Conservation (phyloP, 2,113 vertebrate genomes). For the Notiomystis cincta region DNA sequence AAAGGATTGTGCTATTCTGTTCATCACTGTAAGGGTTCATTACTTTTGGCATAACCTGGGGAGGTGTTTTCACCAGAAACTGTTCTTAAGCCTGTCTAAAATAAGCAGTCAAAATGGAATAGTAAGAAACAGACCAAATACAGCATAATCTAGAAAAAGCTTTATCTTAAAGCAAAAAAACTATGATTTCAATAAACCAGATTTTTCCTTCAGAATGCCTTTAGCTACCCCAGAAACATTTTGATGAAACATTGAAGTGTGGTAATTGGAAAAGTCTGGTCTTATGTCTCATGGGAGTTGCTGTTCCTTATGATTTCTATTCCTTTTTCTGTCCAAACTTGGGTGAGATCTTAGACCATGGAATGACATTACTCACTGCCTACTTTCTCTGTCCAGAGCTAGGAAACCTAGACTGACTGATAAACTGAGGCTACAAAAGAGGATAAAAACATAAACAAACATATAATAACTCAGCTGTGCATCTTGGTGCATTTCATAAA, state of each 20-base stretch:
- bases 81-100: not conserved
- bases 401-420: not conserved
- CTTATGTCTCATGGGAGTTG: not conserved
- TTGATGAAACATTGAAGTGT: not conserved
- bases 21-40: not conserved
- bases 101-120: not conserved
- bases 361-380: not conserved
- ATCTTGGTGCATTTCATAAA: not conserved
- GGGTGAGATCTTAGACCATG: not conserved
- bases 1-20: not conserved
- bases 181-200: not conserved
- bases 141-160: not conserved
- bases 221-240: not conserved
- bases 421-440: not conserved
- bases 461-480: not conserved
- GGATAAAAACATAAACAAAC: not conserved
- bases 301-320: not conserved
- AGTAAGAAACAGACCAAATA: not conserved
- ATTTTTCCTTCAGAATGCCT: not conserved
- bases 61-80: not conserved
- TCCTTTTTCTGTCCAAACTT: not conserved
- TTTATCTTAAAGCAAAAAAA: not conserved
- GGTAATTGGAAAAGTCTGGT: not conserved
- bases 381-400: not conserved
- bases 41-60: not conserved